These are phyloP conservation scores for Polyommatus iphigenia DNA, from an alignment of 2,888 invertebrate genomes.

Conservation along the genomic window DNA sequence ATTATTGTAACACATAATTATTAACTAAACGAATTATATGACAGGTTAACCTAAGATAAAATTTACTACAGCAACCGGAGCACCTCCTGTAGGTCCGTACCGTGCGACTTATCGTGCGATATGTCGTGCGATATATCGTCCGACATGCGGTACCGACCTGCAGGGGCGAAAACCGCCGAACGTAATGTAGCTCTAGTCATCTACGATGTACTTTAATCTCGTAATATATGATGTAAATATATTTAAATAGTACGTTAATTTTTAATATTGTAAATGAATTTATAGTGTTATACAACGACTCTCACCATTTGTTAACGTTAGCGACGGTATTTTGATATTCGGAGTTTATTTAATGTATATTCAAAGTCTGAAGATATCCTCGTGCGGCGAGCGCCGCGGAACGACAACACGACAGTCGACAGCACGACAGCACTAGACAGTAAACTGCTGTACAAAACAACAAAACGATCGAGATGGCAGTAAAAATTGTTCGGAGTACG, in stretches of 20 bases:
- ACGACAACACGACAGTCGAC: slow-evolving; percentile 23
- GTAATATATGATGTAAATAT: slow-evolving; percentile 46
- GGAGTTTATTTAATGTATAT: slow-evolving; percentile 57
- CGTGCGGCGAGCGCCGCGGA: slow-evolving; percentile 41
- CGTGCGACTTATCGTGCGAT: background rate
- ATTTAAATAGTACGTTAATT: slow-evolving; percentile 49
- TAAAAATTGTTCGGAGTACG: too few relatives aligned
- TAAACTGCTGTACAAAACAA: background rate
- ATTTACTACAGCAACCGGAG: slow-evolving; percentile 38
- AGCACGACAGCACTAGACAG: background rate
- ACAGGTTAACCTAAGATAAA: slow-evolving; percentile 58
- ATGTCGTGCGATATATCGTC: background rate
- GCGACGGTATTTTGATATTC: slow-evolving; percentile 64
- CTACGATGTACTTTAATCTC: slow-evolving; percentile 32
- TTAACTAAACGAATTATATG: slow-evolving; percentile 68
- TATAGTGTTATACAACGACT: slow-evolving; percentile 62
- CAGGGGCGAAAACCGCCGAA: background rate
- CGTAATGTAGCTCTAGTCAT: slow-evolving; percentile 47
- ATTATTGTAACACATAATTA: slow-evolving; percentile 39
- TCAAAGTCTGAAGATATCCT: slow-evolving; percentile 45
- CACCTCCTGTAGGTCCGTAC: background rate
- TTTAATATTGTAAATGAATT: slow-evolving; percentile 45
- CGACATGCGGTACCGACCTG: background rate
- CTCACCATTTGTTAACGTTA: slow-evolving; percentile 36
- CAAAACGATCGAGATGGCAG: background rate